These are phyloP conservation scores for Andrena bucephala DNA, from an alignment of 2,888 invertebrate genomes.

Conservation along the genomic window DNA sequence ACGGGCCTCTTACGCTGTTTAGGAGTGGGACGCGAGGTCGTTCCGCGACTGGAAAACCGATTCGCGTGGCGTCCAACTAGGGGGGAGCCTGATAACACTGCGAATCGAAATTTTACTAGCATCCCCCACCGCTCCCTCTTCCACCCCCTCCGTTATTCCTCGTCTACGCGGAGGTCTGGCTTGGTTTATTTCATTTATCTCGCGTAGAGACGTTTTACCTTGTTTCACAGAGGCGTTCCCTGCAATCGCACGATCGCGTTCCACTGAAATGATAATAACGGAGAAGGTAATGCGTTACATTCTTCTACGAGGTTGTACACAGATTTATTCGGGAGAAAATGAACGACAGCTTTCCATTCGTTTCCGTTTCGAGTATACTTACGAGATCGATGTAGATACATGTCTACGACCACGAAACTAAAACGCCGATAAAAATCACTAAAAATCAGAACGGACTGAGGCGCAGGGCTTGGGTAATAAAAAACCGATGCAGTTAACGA, in stretches of 20 bases:
- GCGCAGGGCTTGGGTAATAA: too few species aligned
- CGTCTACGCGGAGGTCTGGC: not conserved
- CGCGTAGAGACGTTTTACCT: not conserved
- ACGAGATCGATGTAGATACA: conserved; percentile 4
- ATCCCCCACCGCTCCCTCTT: not conserved
- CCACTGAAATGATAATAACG: not conserved
- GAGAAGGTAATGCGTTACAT: not conserved
- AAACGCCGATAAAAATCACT: conserved; percentile 7
- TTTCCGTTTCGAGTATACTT: not conserved
- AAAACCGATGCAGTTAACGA: not conserved
- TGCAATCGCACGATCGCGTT: too few species aligned
- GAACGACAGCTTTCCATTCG: conserved; percentile 22
- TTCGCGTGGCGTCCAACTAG: not conserved
- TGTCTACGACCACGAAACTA: conserved; percentile 2
- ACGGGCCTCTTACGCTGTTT: conserved; percentile 24
- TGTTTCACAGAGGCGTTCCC: too few species aligned
- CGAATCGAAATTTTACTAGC: not conserved
- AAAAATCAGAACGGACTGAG: not conserved
- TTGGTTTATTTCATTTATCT: not conserved
- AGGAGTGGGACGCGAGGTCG: conserved; percentile 14
- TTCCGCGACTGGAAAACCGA: conserved; percentile 1
- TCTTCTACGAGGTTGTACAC: not conserved
- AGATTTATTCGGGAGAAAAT: conserved; percentile 21
- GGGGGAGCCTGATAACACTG: too few species aligned
- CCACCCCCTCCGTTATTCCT: not conserved